Evolutionary conservation across 2,113 vertebrate genomes (phyloP), one percentile per base, ranked within the genome.

Genomic region (Dicentrarchus labrax): DNA sequence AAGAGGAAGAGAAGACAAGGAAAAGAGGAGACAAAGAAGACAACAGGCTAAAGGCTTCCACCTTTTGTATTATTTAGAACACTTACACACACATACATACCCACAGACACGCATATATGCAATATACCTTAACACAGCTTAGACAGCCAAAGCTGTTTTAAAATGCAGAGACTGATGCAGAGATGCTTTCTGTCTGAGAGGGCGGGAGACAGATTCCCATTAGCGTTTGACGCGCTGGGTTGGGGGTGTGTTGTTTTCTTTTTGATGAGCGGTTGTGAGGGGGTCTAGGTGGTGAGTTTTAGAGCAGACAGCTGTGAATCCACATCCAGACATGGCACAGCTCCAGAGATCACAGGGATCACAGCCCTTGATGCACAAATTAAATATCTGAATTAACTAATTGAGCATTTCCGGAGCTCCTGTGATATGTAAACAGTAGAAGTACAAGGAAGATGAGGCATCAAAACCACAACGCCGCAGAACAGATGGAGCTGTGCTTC

Each of bases 11-110:
- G 15, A 70, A 69, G 74, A 61, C 51, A 36, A 61, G 54, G 60
- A 77, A 70, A 74, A 43, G 59, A 74, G 50, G 80, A 84, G 68
- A 88, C 53, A 67, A 77, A 74, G 68, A 72, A 68, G 78, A 69
- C 51, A 65, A 43, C 41, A 78, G 61, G 59, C 73, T 90, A 57
- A 85, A 90, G 86, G 53, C 83, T 92, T 81, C 82, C 39, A 48
- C 83, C 90, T 93, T 84, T 87, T 93, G 72, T 91, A 94, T 93
- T 94, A 94, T 95, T 95, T 84, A 94, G 81, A 86, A 67, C 54
- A 82, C 79, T 22, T 24, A 72, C 53, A 75, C 39, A 15, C 22
- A 17, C 48, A 69, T 16, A 17, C 48, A 69, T 16, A 56, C 54
- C 45, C 43, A 36, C 45, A 54, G 4, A 56, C 16, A 83, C 15